Percentiles rank a stretch among this genome's conserved stretches.
phyloP scores from a whole-genome alignment of 2,888 invertebrate genomes.

The Eudemis profundana region DNA sequence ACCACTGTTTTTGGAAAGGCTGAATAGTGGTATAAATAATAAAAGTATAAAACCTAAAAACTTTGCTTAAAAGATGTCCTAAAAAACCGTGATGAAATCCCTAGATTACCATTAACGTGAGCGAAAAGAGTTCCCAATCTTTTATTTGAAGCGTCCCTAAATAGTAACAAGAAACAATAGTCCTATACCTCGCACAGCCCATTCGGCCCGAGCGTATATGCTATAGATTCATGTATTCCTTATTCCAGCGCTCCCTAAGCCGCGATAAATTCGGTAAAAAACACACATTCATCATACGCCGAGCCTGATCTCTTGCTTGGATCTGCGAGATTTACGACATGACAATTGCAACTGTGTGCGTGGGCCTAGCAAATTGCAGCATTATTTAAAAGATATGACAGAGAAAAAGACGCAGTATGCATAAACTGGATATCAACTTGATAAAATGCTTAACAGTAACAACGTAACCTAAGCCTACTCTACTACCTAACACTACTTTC shows the following conservation, averaged over 20 bases:
- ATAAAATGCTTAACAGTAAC: too few species aligned
- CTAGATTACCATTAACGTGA: not conserved
- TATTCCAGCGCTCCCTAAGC: constrained; percentile 47
- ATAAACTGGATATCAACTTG: not conserved
- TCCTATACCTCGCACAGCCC: not conserved
- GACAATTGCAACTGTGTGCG: constrained; percentile 51
- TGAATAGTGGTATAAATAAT: too few species aligned
- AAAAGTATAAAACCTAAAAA: too few species aligned
- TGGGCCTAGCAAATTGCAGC: constrained; percentile 14
- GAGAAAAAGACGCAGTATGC: not conserved
- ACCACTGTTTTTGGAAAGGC: too few species aligned
- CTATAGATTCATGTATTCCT: constrained; percentile 23
- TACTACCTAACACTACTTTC: too few species aligned
- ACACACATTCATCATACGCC: constrained; percentile 75
- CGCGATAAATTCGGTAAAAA: constrained; percentile 68
- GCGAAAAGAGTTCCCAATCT: not conserved
- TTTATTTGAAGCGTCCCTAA: constrained; percentile 21
- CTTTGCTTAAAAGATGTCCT: too few species aligned
- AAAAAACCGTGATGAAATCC: too few species aligned
- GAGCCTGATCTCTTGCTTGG: constrained; percentile 69
- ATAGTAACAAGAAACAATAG: constrained; percentile 3
- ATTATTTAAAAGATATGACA: constrained; percentile 18
- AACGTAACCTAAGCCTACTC: too few species aligned
- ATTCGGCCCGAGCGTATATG: not conserved
- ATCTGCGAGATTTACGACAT: constrained; percentile 76